Conservation (phyloP, 2,797 vertebrate genomes). For the Eleutherodactylus coqui region DNA sequence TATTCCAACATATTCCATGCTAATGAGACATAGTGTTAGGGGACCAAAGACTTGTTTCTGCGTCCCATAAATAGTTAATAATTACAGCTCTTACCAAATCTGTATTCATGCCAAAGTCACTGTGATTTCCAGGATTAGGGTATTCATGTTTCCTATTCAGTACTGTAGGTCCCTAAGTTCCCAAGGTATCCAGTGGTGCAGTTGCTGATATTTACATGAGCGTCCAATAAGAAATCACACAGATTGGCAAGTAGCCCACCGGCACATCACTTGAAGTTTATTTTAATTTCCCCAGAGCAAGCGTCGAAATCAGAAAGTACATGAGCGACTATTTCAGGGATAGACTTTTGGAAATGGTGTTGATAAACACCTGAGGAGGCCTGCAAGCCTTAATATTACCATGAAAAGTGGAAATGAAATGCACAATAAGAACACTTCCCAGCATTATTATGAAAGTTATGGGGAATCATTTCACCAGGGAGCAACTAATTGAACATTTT, state of each 20-base stretch:
- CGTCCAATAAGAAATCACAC: slow-evolving; percentile 37
- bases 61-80: slow-evolving; percentile 11
- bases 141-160: slow-evolving; percentile 35
- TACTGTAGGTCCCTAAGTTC: slow-evolving; percentile 27
- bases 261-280: slow-evolving; percentile 46
- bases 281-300: slow-evolving; percentile 48
- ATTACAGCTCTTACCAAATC: slow-evolving; percentile 8
- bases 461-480: slow-evolving; percentile 22
- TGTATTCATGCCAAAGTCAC: not conserved
- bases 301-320: slow-evolving; percentile 23
- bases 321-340: slow-evolving; percentile 11
- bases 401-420: slow-evolving; percentile 5
- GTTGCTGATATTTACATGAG: slow-evolving; percentile 45
- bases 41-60: no score
- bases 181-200: slow-evolving; percentile 40
- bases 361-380: slow-evolving; percentile 32
- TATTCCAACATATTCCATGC: no score
- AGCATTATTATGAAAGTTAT: slow-evolving; percentile 3
- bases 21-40: no score
- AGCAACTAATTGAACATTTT: slow-evolving; percentile 44
- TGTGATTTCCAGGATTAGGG: slow-evolving; percentile 28
- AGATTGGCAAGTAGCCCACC: slow-evolving; percentile 42
- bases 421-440: slow-evolving; percentile 4
- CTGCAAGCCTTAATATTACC: not conserved
- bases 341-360: slow-evolving; percentile 20